Percentiles rank a stretch among this genome's conserved stretches.
Conservation (phyloP, 2,113 vertebrate genomes). For the Platysteira castanea region DNA sequence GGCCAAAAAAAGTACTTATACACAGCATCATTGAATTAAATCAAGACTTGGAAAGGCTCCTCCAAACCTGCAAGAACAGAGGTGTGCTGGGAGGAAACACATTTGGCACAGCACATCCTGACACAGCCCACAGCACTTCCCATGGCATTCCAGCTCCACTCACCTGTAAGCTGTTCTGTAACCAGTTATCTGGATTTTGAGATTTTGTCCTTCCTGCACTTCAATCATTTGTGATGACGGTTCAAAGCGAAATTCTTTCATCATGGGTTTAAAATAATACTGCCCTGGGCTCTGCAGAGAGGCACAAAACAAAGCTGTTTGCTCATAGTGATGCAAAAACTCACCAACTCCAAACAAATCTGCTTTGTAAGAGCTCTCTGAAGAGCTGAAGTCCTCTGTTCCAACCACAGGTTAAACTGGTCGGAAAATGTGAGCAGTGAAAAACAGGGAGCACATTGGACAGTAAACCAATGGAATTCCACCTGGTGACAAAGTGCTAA, state of each 20-base stretch:
- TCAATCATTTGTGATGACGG: slow-evolving; percentile 96
- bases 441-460: background rate
- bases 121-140: background rate
- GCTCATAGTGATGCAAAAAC: background rate
- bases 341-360: background rate
- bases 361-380: background rate
- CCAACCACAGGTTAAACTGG: background rate
- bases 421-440: background rate
- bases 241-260: slow-evolving; percentile 98
- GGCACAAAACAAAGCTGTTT: background rate
- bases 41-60: background rate
- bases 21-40: background rate
- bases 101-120: background rate
- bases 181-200: slow-evolving; percentile 88
- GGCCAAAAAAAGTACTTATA: background rate
- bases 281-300: slow-evolving; percentile 93
- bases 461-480: background rate
- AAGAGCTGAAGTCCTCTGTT: background rate
- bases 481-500: background rate
- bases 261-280: slow-evolving; percentile 99
- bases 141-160: background rate
- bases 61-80: background rate
- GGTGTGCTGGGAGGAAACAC: background rate
- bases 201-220: slow-evolving; percentile 91
- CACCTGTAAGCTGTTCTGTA: slow-evolving; percentile 91